Percentiles rank a stretch among this genome's conserved stretches.
These are phyloP conservation scores for Poeciliopsis infans DNA, from an alignment of 2,797 vertebrate species.

Conservation along the genomic window DNA sequence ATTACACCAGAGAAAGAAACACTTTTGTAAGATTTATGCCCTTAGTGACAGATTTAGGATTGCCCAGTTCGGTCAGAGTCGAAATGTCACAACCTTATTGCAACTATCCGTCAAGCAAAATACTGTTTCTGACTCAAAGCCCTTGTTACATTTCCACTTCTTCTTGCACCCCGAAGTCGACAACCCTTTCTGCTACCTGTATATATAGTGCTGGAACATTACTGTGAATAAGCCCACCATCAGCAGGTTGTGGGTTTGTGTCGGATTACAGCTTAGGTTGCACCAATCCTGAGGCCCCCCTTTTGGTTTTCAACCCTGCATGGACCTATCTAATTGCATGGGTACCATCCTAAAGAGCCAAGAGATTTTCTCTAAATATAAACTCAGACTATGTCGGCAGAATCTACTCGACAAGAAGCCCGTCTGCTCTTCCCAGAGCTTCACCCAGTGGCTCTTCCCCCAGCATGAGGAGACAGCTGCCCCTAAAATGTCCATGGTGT, in stretches of 20 bases:
- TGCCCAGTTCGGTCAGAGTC: slow-evolving; percentile 23
- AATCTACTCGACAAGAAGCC: slow-evolving; percentile 64
- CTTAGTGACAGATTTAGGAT: slow-evolving; percentile 58
- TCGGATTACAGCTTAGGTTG: slow-evolving; percentile 73
- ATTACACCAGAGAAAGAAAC: background rate
- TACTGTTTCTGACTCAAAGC: slow-evolving; percentile 11
- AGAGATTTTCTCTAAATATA: slow-evolving; percentile 77
- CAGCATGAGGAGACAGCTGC: slow-evolving; percentile 14
- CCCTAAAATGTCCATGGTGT: slow-evolving; percentile 4
- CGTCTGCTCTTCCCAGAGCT: slow-evolving; percentile 45
- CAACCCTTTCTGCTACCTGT: slow-evolving; percentile 23
- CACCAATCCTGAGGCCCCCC: slow-evolving; percentile 42
- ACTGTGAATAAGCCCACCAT: slow-evolving; percentile 55
- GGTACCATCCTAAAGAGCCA: slow-evolving; percentile 46
- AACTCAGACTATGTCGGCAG: slow-evolving; percentile 74
- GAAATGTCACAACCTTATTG: slow-evolving; percentile 54
- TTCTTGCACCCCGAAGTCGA: slow-evolving; percentile 31
- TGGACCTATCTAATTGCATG: slow-evolving; percentile 72
- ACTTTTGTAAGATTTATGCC: slow-evolving; percentile 40
- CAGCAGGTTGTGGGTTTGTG: slow-evolving; percentile 43
- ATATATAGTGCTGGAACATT: slow-evolving; percentile 55
- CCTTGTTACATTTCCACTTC: slow-evolving; percentile 15
- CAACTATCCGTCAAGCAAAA: slow-evolving; percentile 49
- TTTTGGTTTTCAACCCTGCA: slow-evolving; percentile 68
- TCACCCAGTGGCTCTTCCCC: slow-evolving; percentile 25